Base-by-base conservation (phyloP, 2,888 invertebrate genomes). In the Dioctria linearis region DNA sequence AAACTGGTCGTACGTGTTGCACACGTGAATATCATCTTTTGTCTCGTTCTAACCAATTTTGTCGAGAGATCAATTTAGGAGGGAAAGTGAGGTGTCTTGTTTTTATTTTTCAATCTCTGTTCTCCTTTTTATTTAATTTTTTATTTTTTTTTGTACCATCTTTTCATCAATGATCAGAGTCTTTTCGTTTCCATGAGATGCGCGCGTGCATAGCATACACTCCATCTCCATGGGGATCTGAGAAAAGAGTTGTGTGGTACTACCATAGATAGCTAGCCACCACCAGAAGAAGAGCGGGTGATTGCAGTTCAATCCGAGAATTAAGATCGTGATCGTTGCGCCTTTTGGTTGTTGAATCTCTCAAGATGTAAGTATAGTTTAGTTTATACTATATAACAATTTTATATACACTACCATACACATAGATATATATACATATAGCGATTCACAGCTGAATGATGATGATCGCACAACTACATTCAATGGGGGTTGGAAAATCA, bases 11-110 rank as follows among this genome's bases (percentile, higher is more conserved):
- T 46, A 71, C 71, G 79, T 79, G 79, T 79, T 69, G 57, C 63
- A 79, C 79, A 71, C 79, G 79, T 79, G 79, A 79, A 71, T 71
- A 46, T 79, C 59, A 11, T 71, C 69, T 71, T 69, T 59, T 69
- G 61, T 69, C 69, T 43, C 25, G 4, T 46, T 79, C 79, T 66
- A 13, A 9, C 54, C 3, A 8, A 54, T 54, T 54, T 40, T 25
- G 25, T 25, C 42, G 78, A 54, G 78, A 54, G 54, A 13, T 13
- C 78, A 37, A 49, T 37, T 63, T 49, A 39, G 25, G 25, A 80
- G 75, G 11, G 61, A 37, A 54, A 61, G 37, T 61, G 61, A 61
- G 39, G 43, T 5, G 13, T 42, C 40, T n/a, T 54, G 54, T 73
- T 42, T 73, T 40, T 42, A 39, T 73, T 42, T 57, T 73, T 73